Conservation (phyloP, 2,113 vertebrate genomes). For the Vombatus ursinus region DNA sequence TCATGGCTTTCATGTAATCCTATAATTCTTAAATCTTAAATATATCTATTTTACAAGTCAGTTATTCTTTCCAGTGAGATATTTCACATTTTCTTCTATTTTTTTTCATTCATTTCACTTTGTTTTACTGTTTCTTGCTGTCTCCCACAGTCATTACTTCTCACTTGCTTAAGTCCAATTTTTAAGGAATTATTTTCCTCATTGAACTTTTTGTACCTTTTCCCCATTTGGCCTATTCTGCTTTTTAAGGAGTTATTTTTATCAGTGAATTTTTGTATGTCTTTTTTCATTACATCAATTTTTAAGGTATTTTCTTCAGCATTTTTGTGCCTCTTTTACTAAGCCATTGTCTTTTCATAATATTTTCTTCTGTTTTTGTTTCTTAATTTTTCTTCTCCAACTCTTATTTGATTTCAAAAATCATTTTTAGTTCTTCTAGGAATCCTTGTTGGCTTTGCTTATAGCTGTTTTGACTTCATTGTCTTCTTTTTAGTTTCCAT, state of each 20-base stretch:
- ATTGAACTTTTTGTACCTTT: neutral
- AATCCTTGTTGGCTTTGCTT: no score
- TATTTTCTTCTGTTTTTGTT: no score
- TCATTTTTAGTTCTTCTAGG: no score
- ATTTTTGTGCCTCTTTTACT: neutral
- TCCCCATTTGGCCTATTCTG: neutral
- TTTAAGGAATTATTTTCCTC: neutral
- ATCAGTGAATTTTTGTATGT: neutral
- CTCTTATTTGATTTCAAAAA: no score
- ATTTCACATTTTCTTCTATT: neutral
- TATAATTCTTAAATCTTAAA: no score
- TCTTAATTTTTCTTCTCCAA: no score
- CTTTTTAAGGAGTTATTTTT: neutral
- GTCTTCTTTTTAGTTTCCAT: no score
- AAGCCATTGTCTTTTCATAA: no score
- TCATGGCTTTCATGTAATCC: no score
- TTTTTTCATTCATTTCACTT: neutral
- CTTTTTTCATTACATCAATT: neutral
- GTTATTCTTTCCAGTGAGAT: neutral
- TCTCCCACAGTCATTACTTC: neutral
- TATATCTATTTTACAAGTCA: neutral
- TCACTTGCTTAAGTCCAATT: neutral
- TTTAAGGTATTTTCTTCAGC: neutral
- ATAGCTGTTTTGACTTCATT: no score
- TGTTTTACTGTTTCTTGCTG: neutral